A percentile compares a stretch with the other conserved stretches of the same genome.
Evolutionary conservation across 1,140 invertebrate species (phyloP).

Genomic region (Varroa destructor): DNA sequence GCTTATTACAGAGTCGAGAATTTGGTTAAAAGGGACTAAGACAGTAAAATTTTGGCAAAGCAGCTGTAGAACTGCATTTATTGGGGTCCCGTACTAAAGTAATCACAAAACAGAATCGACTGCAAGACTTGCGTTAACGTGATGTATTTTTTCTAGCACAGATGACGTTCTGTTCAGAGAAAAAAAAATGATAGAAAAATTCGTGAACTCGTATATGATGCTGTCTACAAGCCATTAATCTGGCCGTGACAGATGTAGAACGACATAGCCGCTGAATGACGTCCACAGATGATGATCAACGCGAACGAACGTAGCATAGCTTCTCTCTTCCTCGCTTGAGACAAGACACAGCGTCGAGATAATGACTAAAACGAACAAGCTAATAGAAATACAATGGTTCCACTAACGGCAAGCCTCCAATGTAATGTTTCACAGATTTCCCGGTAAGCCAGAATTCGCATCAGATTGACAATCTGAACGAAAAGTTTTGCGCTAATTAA

Average conservation of each 20-base stretch:
- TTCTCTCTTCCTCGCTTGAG: neutral
- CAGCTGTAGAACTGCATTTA: neutral
- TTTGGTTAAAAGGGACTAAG: neutral
- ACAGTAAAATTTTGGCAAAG: slow-evolving; percentile 5
- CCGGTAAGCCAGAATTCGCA: neutral
- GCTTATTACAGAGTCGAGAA: neutral
- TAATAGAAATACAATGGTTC: neutral
- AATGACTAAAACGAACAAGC: slow-evolving; percentile 11
- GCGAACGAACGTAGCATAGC: neutral
- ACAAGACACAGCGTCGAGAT: neutral
- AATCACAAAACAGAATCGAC: slow-evolving; percentile 4
- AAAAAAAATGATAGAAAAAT: slow-evolving; percentile 40
- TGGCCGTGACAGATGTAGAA: neutral
- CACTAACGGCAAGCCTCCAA: neutral
- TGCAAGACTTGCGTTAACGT: slow-evolving; percentile 33
- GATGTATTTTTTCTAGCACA: slow-evolving; percentile 43
- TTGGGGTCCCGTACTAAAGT: neutral
- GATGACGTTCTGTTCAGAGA: slow-evolving; percentile 39
- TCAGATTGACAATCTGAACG: slow-evolving; percentile 7
- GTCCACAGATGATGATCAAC: slow-evolving; percentile 11
- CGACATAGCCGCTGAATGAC: neutral
- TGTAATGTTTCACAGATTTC: neutral
- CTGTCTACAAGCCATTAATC: neutral
- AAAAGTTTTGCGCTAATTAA: neutral
- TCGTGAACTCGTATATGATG: slow-evolving; percentile 39